Evolutionary conservation across 2,797 vertebrate genomes (phyloP).

Genomic region (Macroramphosus scolopax): DNA sequence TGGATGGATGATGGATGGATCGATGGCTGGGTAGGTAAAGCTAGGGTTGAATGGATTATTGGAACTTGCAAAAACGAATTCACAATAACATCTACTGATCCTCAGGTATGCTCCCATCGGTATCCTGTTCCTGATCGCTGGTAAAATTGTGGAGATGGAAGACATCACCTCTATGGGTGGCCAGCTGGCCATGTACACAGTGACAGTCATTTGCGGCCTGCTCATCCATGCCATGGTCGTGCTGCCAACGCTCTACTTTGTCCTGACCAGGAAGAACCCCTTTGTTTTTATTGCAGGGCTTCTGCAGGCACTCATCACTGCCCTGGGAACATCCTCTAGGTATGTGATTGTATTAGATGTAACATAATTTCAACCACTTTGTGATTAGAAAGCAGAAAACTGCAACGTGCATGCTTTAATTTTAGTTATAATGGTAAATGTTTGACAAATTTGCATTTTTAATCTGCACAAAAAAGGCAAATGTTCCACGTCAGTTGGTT

Average conservation of each 20-base stretch:
- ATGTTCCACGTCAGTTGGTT: no score
- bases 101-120: constrained; percentile 83
- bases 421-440: no score
- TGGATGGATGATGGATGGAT: no score
- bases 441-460: no score
- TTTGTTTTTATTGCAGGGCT: constrained; percentile 79
- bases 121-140: constrained; percentile 84
- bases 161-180: constrained; percentile 78
- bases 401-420: background rate
- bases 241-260: constrained; percentile 81
- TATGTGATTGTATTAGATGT: constrained; percentile 15
- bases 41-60: no score
- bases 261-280: constrained; percentile 82
- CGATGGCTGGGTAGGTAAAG: no score
- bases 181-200: constrained; percentile 85
- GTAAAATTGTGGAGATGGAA: constrained; percentile 84
- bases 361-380: background rate
- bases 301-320: constrained; percentile 83
- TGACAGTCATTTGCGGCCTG: constrained; percentile 80
- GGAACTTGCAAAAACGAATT: no score
- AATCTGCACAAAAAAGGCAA: no score
- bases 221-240: constrained; percentile 77
- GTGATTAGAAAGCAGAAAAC: background rate
- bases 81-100: constrained; percentile 4
- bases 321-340: constrained; percentile 86